Conservation (phyloP, 2,113 vertebrate genomes). For the Hyperopisus bebe region DNA sequence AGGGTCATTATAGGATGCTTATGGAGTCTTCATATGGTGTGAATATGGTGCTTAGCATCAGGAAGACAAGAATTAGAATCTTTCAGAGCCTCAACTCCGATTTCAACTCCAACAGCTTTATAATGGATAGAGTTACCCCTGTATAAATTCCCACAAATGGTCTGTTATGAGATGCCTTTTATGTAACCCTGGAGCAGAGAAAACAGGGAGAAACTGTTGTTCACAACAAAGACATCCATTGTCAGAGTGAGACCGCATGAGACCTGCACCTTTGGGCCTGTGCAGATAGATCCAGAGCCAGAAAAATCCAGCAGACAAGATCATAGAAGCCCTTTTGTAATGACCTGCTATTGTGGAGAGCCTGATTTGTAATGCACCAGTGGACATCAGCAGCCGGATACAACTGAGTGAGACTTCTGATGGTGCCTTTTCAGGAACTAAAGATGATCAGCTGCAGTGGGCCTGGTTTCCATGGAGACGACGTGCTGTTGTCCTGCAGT, state of each 20-base stretch:
- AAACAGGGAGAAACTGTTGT: neutral
- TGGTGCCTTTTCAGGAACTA: conserved; percentile 41
- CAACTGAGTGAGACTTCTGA: neutral
- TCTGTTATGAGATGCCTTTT: conserved; percentile 11
- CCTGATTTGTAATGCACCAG: neutral
- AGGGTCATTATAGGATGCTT: neutral
- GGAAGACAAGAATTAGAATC: neutral
- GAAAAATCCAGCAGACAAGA: neutral
- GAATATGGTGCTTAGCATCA: neutral
- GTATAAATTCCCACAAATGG: neutral
- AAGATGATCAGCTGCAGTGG: conserved; percentile 49
- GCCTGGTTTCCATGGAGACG: conserved; percentile 43
- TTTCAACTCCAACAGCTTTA: neutral
- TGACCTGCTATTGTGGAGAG: neutral
- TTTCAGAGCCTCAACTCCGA: neutral
- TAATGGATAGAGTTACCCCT: neutral
- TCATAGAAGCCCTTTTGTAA: neutral
- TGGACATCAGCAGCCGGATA: neutral
- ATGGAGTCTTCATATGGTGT: neutral
- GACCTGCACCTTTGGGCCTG: neutral
- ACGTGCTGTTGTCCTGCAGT: conserved; percentile 39
- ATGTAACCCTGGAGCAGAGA: neutral
- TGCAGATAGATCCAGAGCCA: neutral
- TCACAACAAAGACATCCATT: conserved; percentile 13
- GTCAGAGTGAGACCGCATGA: neutral